Conservation (phyloP, 2,888 invertebrate species). For the Epirrhoe alternata region DNA sequence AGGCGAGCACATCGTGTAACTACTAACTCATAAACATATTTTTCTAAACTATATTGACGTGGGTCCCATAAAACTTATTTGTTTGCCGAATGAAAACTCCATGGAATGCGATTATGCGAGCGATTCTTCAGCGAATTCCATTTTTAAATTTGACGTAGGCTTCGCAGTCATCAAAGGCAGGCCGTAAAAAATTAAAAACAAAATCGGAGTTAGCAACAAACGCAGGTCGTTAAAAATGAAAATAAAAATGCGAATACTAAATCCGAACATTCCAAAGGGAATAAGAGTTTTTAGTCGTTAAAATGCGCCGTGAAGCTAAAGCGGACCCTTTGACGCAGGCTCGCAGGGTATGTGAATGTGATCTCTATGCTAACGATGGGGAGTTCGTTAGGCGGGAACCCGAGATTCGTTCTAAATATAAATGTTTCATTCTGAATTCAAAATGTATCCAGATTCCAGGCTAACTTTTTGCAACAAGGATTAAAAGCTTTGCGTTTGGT, state of each 20-base stretch:
- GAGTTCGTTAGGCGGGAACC: slow-evolving; percentile 38
- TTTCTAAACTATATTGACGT: slow-evolving; percentile 39
- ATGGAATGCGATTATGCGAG: slow-evolving; percentile 16
- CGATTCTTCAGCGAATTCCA: slow-evolving; percentile 35
- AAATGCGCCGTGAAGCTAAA: slow-evolving; percentile 53
- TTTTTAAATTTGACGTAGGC: slow-evolving; percentile 44
- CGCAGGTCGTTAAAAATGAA: slow-evolving; percentile 50
- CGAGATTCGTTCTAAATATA: slow-evolving; percentile 42
- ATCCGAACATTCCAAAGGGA: slow-evolving; percentile 57
- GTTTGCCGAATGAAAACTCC: slow-evolving; percentile 26
- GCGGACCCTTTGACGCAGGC: slow-evolving; percentile 48
- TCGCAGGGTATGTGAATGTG: slow-evolving; percentile 40
- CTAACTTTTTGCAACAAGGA: background rate
- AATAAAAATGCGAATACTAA: slow-evolving; percentile 60
- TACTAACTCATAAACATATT: slow-evolving; percentile 26
- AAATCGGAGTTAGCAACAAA: slow-evolving; percentile 60
- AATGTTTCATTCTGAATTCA: slow-evolving; percentile 28
- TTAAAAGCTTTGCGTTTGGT: background rate
- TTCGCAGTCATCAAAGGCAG: slow-evolving; percentile 42
- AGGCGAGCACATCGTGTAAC: background rate
- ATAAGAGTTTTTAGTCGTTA: slow-evolving; percentile 56
- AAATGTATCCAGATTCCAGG: slow-evolving; percentile 29
- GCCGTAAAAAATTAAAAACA: slow-evolving; percentile 51
- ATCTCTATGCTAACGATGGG: slow-evolving; percentile 44
- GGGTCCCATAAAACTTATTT: slow-evolving; percentile 39